Conservation (phyloP, 2,797 vertebrate genomes). For the Rhinella marina region DNA sequence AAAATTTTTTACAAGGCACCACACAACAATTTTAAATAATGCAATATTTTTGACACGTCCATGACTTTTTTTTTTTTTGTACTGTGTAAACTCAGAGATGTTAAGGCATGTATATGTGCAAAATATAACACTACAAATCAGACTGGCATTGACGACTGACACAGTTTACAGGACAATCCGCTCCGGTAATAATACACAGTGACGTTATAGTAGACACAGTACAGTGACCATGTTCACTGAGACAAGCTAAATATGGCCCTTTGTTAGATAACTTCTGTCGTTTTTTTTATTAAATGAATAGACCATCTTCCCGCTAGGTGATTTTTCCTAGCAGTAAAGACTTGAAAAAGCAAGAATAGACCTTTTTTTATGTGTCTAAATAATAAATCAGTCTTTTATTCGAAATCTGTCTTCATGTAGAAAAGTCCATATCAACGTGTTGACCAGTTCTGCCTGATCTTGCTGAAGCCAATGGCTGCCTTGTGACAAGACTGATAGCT, state of each 20-base stretch:
- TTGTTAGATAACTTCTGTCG: conserved; percentile 29
- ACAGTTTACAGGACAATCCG: conserved; percentile 67
- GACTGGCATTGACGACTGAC: conserved; percentile 70
- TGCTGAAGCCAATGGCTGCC: conserved; percentile 98
- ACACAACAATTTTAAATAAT: conserved; percentile 85
- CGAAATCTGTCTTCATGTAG: conserved; percentile 90
- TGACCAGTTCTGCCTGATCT: conserved; percentile 96
- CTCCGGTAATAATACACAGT: conserved; percentile 68
- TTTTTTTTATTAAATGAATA: conserved; percentile 34
- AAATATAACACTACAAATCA: conserved; percentile 77
- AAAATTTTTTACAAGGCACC: conserved; percentile 88
- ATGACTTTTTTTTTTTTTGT: conserved; percentile 75
- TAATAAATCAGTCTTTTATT: conserved; percentile 76
- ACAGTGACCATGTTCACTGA: conserved; percentile 73
- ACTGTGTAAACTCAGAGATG: conserved; percentile 80
- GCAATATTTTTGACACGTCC: conserved; percentile 68
- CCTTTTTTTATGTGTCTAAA: conserved; percentile 56
- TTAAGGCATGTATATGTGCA: conserved; percentile 94
- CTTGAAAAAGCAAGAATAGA: conserved; percentile 61
- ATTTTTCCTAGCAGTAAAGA: conserved; percentile 25
- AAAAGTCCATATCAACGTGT: conserved; percentile 98
- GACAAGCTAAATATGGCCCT: conserved; percentile 70
- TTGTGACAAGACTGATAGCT: conserved; percentile 92
- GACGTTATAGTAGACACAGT: conserved; percentile 70
- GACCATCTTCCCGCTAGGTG: conserved; percentile 7